Evolutionary conservation across 1,140 invertebrate species (phyloP), one percentile per base, ranked within the genome.

Genomic region (Papilio polyxenes): DNA sequence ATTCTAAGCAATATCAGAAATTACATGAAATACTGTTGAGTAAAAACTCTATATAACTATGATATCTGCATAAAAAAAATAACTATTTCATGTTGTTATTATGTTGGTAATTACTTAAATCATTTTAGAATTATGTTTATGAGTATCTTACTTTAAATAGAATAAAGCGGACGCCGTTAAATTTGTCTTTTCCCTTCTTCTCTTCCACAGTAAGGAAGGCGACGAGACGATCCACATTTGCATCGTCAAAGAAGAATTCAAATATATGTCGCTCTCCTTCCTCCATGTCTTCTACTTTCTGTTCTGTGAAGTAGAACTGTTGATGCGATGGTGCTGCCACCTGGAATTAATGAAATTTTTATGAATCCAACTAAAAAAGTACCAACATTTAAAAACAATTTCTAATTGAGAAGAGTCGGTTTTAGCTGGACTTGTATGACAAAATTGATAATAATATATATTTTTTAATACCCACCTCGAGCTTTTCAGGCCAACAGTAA

Each of bases 121-220:
- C 15, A 53, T 17, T 15, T 53, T 53, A 53, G 51, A 53, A 53
- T 15, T 53, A 15, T 5, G 5, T 17, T 6, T 17, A 53, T 53
- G 49, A 51, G 11, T 51, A 77, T 44, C 89, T 94, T 89, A 97
- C 96, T 95, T 97, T 97, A 86, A 98, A 98, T 23, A 98, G 86
- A 3, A 95, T 92, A 90, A 96, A 97, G 56, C 96, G 94, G 56
- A 95, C 95, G 5, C 92, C 93, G 87, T 96, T 96, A 86, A 98
- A 98, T 89, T 97, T 97, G 84, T 98, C 97, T 74, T 96, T 96
- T 37, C 97, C 97, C 89, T 98, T 98, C 85, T 97, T 97, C 85
- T 98, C 98, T 87, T 99, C 98, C 4, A 98, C 94, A 2, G 97
- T 97, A 48, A 97, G 95, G 90, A 96, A 98, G 3, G 95, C 94